Evolutionary conservation across 2,113 vertebrate genomes (phyloP).

Genomic region (Ammodytes marinus): DNA sequence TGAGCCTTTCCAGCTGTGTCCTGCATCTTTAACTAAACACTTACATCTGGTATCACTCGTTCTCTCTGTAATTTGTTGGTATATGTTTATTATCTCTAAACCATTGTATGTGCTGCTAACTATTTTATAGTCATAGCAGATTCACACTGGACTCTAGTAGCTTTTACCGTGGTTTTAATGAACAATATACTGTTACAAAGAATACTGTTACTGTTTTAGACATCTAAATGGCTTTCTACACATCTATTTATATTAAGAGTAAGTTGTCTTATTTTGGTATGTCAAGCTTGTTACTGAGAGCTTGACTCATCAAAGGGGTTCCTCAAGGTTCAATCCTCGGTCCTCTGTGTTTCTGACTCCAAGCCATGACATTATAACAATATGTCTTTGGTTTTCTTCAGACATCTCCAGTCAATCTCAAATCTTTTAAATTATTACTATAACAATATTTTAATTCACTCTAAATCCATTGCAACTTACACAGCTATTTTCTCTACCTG

Average conservation of each 20-base stretch:
- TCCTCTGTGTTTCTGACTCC: neutral
- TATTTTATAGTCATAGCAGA: neutral
- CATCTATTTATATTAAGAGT: neutral
- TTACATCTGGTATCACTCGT: conserved; percentile 2
- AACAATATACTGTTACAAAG: neutral
- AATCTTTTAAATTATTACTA: neutral
- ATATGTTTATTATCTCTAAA: neutral
- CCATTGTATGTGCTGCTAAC: neutral
- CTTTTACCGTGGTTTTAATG: neutral
- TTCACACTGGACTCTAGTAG: neutral
- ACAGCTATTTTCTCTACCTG: neutral
- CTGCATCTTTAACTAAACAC: conserved; percentile 3
- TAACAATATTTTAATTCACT: neutral
- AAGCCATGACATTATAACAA: neutral
- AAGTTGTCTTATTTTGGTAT: neutral
- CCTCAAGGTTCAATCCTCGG: neutral
- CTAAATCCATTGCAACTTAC: neutral
- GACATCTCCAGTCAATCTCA: neutral
- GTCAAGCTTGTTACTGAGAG: neutral
- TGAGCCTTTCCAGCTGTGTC: conserved; percentile 12
- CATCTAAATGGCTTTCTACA: neutral
- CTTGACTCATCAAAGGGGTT: conserved; percentile 6
- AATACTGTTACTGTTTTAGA: neutral
- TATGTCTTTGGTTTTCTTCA: neutral
- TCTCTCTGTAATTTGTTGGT: neutral